Percentiles rank a stretch among this genome's conserved stretches.
Conservation (phyloP, 2,888 invertebrate species). For the Tenodera sinensis region DNA sequence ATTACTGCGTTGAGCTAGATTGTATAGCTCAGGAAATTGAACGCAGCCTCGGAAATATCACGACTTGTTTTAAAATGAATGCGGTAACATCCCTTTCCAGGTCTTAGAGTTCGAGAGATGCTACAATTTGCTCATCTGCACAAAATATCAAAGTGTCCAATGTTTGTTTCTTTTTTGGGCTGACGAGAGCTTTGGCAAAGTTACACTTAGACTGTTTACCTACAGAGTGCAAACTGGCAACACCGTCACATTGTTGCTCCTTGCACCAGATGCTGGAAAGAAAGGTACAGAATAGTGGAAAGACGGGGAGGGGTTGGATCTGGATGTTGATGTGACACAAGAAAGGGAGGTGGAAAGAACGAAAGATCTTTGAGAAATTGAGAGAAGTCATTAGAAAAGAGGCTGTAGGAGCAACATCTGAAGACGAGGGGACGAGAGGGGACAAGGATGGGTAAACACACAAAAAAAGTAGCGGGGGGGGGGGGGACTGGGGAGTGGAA, state of each 20-base stretch:
- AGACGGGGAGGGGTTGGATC: background rate
- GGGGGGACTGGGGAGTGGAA: background rate
- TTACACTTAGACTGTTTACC: background rate
- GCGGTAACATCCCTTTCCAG: too few relatives aligned
- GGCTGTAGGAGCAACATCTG: background rate
- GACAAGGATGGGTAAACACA: constrained; percentile 1
- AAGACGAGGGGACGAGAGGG: constrained; percentile 1
- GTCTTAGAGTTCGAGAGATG: too few relatives aligned
- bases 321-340: constrained; percentile 1
- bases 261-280: constrained; percentile 20
- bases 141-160: too few relatives aligned
- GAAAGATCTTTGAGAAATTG: constrained; percentile 22
- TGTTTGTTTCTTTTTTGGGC: too few relatives aligned
- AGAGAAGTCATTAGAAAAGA: constrained; percentile 28
- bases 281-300: background rate
- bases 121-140: too few relatives aligned
- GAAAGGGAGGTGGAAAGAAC: background rate
- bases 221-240: background rate
- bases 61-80: too few relatives aligned
- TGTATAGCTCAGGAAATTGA: too few relatives aligned
- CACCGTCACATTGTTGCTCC: constrained; percentile 23
- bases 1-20: too few relatives aligned
- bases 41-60: too few relatives aligned
- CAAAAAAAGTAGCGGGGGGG: background rate
- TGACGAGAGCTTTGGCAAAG: too few relatives aligned